Percentiles rank a stretch among this genome's conserved stretches.
Evolutionary conservation across 2,888 invertebrate species (phyloP).

Genomic region (Leptopilina myrica): DNA sequence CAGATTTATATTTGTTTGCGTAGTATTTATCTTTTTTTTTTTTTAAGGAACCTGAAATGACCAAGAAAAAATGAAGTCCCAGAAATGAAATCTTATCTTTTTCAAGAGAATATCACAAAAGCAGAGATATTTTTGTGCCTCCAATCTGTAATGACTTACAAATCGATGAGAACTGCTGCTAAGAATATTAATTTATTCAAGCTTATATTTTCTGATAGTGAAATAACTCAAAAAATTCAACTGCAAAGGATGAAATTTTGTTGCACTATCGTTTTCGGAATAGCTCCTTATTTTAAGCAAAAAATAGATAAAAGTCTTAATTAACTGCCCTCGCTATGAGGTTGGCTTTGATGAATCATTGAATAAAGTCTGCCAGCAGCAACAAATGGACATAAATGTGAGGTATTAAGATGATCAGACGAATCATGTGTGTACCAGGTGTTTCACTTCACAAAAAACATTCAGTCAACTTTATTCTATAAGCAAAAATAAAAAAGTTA

Average conservation of each 20-base stretch:
- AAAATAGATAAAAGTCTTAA: not conserved
- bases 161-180: conserved; percentile 7
- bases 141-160: not conserved
- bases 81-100: not conserved
- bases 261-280: not conserved
- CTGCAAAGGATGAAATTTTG: not conserved
- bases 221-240: not conserved
- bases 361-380: conserved; percentile 56
- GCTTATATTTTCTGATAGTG: not conserved
- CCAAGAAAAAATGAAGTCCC: not conserved
- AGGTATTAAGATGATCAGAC: conserved; percentile 57
- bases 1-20: too few relatives aligned
- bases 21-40: not conserved
- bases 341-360: conserved; percentile 59
- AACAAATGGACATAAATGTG: conserved; percentile 63
- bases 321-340: conserved; percentile 43
- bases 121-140: conserved; percentile 1
- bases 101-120: not conserved
- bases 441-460: conserved; percentile 59
- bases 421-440: conserved; percentile 57
- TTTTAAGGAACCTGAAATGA: not conserved
- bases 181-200: not conserved
- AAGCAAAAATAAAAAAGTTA: too few relatives aligned
- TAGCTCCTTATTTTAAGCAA: not conserved
- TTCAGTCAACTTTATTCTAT: too few relatives aligned